These are phyloP conservation scores for Apamea monoglypha DNA, from an alignment of 2,888 invertebrate species.

Conservation along the genomic window DNA sequence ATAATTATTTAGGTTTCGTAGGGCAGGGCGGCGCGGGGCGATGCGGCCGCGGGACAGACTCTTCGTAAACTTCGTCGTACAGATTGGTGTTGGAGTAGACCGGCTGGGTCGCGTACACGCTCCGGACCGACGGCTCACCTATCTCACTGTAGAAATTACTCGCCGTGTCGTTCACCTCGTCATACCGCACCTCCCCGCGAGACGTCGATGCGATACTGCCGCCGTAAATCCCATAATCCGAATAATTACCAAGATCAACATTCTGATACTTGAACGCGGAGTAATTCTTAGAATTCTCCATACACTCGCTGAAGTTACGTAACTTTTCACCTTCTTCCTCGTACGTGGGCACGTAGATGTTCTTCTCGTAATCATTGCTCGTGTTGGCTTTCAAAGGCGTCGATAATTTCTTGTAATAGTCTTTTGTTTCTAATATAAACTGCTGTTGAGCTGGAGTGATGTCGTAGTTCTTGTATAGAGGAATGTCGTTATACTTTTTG, in stretches of 20 bases:
- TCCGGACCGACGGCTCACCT: constrained; percentile 69
- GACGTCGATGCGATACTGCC: constrained; percentile 72
- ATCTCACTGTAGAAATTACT: constrained; percentile 86
- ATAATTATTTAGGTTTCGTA: constrained; percentile 74
- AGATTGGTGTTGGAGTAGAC: constrained; percentile 76
- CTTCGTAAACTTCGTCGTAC: constrained; percentile 87
- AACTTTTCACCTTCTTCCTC: constrained; percentile 84
- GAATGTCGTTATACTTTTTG: constrained; percentile 78
- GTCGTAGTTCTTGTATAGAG: constrained; percentile 83
- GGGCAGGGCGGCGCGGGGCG: constrained; percentile 91
- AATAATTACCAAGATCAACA: constrained; percentile 77
- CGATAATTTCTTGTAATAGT: constrained; percentile 86
- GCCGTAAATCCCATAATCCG: constrained; percentile 70
- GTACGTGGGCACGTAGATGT: constrained; percentile 84
- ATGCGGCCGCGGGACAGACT: constrained; percentile 87
- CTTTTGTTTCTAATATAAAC: constrained; percentile 84
- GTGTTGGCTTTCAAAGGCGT: constrained; percentile 75
- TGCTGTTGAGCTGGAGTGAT: constrained; percentile 81
- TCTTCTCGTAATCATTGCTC: constrained; percentile 83
- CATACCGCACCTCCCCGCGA: constrained; percentile 74
- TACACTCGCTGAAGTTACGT: constrained; percentile 82
- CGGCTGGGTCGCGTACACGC: constrained; percentile 68
- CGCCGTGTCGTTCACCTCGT: constrained; percentile 83
- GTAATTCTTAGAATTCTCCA: constrained; percentile 87
- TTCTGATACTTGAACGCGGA: constrained; percentile 85